Evolutionary conservation across 1,140 invertebrate species (phyloP), one percentile per base, ranked within the genome.

Genomic region (Samia ricini): DNA sequence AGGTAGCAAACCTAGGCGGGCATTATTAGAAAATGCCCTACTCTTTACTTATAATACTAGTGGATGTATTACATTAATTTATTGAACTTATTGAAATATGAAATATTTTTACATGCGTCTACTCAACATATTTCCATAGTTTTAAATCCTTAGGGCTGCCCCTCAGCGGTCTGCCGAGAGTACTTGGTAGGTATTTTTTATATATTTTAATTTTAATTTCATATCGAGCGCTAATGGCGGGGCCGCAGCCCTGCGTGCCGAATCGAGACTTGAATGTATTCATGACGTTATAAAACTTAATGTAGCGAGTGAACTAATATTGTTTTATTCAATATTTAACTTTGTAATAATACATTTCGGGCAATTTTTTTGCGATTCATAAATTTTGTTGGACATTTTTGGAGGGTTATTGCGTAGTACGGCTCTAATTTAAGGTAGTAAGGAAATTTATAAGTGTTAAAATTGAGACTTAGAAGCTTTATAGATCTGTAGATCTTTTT

Each of bases 191-290:
- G 80, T 73, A 81, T 88, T 87, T 88, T 87, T 88, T 90, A 87
- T 88, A 85, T 88, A 89, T 90, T 88, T 89, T 89, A 89, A 90
- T 90, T 90, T 90, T 90, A 88, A 90, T 88, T 88, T 90, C 85
- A 90, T 90, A 88, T 87, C 81, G 79, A 76, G 84, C 72, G 84
- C 76, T 90, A 88, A 90, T 90, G 84, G 85, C 76, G 72, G 81
- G 77, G 77, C 77, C 76, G 70, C 87, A 88, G 80, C 86, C 84
- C 85, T 85, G 84, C 87, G 83, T 86, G 74, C 78, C 87, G 80
- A 89, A 89, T 89, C 82, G 82, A 73, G 77, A 72, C 71, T 69
- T 72, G 33, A 86, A 89, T 87, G 77, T 88, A 88, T 89, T 88
- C 87, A 89, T 87, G 64, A 64, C 71, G 76, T 80, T 83, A 88